phyloP scores from a whole-genome alignment of 1,140 invertebrate species.

The Octopus sinensis region DNA sequence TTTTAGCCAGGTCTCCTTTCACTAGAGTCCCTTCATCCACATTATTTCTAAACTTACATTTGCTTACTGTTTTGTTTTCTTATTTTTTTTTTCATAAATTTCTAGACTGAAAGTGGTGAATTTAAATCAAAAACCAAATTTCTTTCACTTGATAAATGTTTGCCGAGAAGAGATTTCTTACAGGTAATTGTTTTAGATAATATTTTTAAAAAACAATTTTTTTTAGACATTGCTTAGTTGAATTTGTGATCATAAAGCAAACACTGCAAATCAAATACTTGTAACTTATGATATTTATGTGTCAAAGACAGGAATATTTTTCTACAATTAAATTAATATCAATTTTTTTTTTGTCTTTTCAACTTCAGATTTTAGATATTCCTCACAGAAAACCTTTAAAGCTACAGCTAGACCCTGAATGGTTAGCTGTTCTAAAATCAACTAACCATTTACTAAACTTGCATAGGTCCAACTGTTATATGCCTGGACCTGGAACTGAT shows the following conservation, averaged over 20 bases:
- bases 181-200: slow-evolving; percentile 62
- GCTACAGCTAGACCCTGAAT: slow-evolving; percentile 86
- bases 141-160: slow-evolving; percentile 92
- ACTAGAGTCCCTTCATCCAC: neutral
- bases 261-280: too few species aligned
- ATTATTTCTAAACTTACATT: neutral
- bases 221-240: too few species aligned
- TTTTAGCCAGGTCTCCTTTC: neutral
- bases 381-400: slow-evolving; percentile 55
- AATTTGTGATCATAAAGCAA: too few species aligned
- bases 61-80: neutral
- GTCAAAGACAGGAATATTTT: too few species aligned
- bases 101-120: slow-evolving; percentile 25
- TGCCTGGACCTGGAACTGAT: slow-evolving; percentile 72
- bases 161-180: slow-evolving; percentile 82
- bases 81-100: neutral
- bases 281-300: too few species aligned
- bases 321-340: slow-evolving; percentile 16
- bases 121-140: slow-evolving; percentile 73
- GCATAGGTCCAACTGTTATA: slow-evolving; percentile 68
- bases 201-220: too few species aligned
- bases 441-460: slow-evolving; percentile 86
- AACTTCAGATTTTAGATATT: slow-evolving; percentile 50
- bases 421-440: slow-evolving; percentile 80
- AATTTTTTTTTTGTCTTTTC: slow-evolving; percentile 52